Evolutionary conservation across 2,797 vertebrate species (phyloP), one percentile per base, ranked within the genome.

Genomic region (Alosa sapidissima): DNA sequence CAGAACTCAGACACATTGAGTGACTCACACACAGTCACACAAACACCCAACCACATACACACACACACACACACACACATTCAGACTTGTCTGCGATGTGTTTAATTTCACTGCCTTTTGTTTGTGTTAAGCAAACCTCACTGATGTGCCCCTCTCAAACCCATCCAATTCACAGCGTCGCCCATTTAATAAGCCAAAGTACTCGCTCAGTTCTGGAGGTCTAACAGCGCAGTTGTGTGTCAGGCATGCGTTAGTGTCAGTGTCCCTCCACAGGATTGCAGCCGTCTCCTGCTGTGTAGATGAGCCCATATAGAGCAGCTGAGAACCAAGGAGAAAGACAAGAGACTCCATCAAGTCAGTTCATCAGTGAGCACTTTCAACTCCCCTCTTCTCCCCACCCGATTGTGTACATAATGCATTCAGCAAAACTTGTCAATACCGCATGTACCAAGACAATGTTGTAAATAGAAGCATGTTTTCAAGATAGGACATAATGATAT

Each of bases 391-490:
- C 90, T 88, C 84, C 82, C 81, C 85, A 55, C 2, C 81, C 86
- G 41, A 41, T 41, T 88, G 87, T 91, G 88, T 92, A 92, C 92
- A 93, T 89, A 92, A 91, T 90, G 94, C 91, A 92, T 93, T 84
- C 60, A 88, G 84, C 91, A 89, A 62, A 93, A 93, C 91, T 90
- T 95, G 92, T 90, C 93, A 91, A 92, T 96, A 94, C 91, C 95
- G 97, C 98, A 98, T 97, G 97, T 90, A 92, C 51, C 93, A 93
- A 94, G 93, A 94, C 93, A 84, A 92, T 84, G 87, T 91, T 95
- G 95, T 97, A 97, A 94, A 96, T 93, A 97, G 94, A 89, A 92
- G 97, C 98, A 98, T 97, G 97, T 95, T 94, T 92, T 91, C 88
- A 96, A 92, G 91, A 92, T 91, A 91, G 93, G 92, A 83, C 86